Evolutionary conservation across 2,113 vertebrate genomes (phyloP), one percentile per base, ranked within the genome.

Genomic region (Myiopsitta monachus): DNA sequence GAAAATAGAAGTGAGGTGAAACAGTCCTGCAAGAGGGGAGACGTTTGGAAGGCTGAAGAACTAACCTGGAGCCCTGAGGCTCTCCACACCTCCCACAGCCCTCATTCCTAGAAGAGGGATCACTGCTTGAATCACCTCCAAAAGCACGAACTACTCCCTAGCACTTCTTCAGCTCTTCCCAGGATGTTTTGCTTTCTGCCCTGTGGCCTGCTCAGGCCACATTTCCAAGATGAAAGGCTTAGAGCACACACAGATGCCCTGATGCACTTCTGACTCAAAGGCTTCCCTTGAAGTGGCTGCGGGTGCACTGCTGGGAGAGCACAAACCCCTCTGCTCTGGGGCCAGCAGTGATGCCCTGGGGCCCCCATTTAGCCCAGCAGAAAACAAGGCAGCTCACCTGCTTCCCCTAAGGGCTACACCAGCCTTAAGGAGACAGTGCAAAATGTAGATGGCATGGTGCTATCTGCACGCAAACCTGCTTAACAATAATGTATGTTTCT

Each of bases 261-360:
- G 67, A 96, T 9, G 4, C 89, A 93, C 94, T 97, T 96, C 92
- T 97, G 88, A 79, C 95, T 95, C 23, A 0, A 68, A 78, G 90
- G 88, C 83, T 96, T 97, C 97, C 94, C 91, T 95, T 73, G 18
- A 92, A 95, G 76, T 88, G 94, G 87, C 67, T 94, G 87, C 5
- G 19, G 94, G 94, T 77, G 12, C 47, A 12, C 44, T 70, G 92
- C 85, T 19, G 70, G 62, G 64, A 36, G 22, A 59, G 69, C 36
- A 77, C 76, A 94, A 88, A 27, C 11, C 17, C 11, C 43, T 77
- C 31, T 52, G 57, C 57, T 80, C 81, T 93, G 49, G 70, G 41
- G 68, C 73, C 57, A 96, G 64, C 33, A 66, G 91, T 19, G 23
- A 96, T 43, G 28, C n/a, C 5, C 2, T 21, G 1, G 8, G 88